Base-by-base conservation (phyloP, 2,113 vertebrate species). In the Colinus virginianus region DNA sequence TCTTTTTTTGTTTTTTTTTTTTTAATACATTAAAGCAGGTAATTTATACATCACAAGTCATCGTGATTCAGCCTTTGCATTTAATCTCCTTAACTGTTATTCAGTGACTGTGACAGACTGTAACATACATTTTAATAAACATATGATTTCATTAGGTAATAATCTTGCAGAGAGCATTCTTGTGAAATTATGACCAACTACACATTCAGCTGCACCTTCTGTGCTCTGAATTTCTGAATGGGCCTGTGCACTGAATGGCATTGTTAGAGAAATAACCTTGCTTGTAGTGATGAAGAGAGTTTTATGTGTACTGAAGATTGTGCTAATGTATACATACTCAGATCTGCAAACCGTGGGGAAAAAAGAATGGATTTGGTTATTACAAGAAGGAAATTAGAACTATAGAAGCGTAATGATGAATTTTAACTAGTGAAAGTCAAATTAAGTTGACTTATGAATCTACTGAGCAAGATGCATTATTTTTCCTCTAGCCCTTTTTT, bases 401-500 rank as follows among this genome's bases (percentile, higher is more conserved):
- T 6, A 13, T 25, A 68, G 30, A 58, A 78, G 63, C 1, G 20
- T 46, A 68, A 61, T 76, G 64, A 90, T 40, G 21, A 42, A 2
- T 74, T 78, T 93, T 61, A 95, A 34, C 40, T 28, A 93, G n/a
- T 93, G 28, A 45, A 59, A 87, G 40, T 53, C 26, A 58, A 62
- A 28, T 49, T 26, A 86, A 91, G 45, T 25, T 45, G 72, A 56
- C 18, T 91, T 55, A 67, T 36, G 76, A 90, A 18, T 79, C 42
- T 87, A 30, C 28, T 91, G 43, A 69, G n/a, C 7, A 5, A 62
- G 51, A 18, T 32, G 13, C 38, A 26, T 93, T 96, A 96, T 23
- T 94, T 91, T 87, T 61, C 45, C 15, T 42, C 18, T 63, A 76
- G 71, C 61, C 21, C 59, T 91, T 63, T 66, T 95, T 94, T 82